phyloP scores from a whole-genome alignment of 2,113 vertebrate species.

The Micromys minutus region DNA sequence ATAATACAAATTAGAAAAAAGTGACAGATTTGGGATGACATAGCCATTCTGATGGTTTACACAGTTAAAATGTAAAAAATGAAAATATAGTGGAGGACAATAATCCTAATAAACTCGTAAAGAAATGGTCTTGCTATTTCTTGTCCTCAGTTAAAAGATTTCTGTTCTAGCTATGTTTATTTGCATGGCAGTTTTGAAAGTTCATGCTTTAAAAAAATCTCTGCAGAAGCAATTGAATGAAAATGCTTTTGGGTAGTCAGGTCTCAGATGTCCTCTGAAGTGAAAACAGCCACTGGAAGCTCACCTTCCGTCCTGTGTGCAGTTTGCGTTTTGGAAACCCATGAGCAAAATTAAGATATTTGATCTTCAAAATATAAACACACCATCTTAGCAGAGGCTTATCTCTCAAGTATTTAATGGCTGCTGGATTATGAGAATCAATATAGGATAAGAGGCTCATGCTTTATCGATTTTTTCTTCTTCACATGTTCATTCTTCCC shows the following conservation, averaged over 20 bases:
- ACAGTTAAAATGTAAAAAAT: constrained; percentile 73
- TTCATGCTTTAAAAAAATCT: no score
- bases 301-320: not conserved
- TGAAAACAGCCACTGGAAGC: not conserved
- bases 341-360: constrained; percentile 74
- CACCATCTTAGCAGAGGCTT: constrained; percentile 67
- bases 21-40: constrained; percentile 78
- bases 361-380: constrained; percentile 77
- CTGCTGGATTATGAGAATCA: constrained; percentile 76
- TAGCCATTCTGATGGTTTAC: constrained; percentile 81
- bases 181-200: not conserved
- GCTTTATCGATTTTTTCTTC: constrained; percentile 69
- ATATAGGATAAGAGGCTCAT: constrained; percentile 64
- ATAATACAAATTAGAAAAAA: constrained; percentile 74
- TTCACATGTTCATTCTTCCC: constrained; percentile 57
- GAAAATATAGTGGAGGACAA: not conserved
- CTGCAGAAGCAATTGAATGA: not conserved
- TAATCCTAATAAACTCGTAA: constrained; percentile 47
- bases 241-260: not conserved
- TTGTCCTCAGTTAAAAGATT: not conserved
- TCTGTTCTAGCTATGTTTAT: not conserved
- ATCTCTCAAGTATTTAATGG: constrained; percentile 75
- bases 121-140: constrained; percentile 13
- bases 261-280: not conserved
- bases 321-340: constrained; percentile 53